Percentiles rank a stretch among this genome's conserved stretches.
phyloP scores from a whole-genome alignment of 1,140 invertebrate species.

The Lepidurus apus region DNA sequence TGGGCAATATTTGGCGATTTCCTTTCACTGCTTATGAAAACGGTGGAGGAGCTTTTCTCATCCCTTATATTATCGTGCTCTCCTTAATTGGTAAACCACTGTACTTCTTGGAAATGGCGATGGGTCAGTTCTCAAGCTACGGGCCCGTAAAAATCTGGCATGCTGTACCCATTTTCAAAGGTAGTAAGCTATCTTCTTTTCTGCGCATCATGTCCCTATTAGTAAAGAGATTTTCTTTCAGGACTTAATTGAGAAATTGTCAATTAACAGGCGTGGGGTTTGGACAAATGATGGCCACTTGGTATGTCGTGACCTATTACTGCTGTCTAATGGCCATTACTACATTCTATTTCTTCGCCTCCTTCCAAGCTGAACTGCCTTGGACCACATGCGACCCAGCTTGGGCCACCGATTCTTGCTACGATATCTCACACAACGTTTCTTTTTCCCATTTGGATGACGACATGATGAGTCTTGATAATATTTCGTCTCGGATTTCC shows the following conservation, averaged over 20 bases:
- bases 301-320: constrained; percentile 45
- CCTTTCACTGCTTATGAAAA: constrained; percentile 37
- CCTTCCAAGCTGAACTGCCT: constrained; percentile 40
- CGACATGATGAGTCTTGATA: not conserved
- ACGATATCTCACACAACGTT: not conserved
- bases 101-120: constrained; percentile 65
- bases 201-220: too few species aligned
- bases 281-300: constrained; percentile 43
- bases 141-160: constrained; percentile 71
- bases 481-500: not conserved
- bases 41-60: constrained; percentile 60
- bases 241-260: not conserved
- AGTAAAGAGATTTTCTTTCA: too few species aligned
- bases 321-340: constrained; percentile 43
- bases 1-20: constrained; percentile 40
- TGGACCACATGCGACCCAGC: constrained; percentile 52
- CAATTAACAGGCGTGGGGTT: constrained; percentile 45
- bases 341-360: constrained; percentile 43
- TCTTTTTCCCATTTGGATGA: not conserved
- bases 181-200: constrained; percentile 44
- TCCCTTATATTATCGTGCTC: constrained; percentile 59
- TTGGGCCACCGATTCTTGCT: constrained; percentile 47
- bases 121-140: constrained; percentile 70
- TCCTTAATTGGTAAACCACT: constrained; percentile 63
- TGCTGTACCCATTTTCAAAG: constrained; percentile 72